These are phyloP conservation scores for Endomychus coccineus DNA, from an alignment of 2,888 invertebrate species.

Conservation along the genomic window DNA sequence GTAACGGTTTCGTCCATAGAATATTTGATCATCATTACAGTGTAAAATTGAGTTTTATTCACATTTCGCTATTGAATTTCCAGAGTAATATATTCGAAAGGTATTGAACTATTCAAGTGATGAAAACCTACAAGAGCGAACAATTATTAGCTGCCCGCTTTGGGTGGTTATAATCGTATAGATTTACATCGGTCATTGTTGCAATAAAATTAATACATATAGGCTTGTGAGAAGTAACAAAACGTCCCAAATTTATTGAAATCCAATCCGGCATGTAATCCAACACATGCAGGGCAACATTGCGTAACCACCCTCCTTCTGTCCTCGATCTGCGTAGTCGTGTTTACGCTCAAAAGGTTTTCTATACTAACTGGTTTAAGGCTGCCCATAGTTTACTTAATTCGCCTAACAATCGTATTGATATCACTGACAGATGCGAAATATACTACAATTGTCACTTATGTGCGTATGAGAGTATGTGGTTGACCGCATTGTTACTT, in stretches of 20 bases:
- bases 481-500: too few relatives aligned
- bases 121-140: too few relatives aligned
- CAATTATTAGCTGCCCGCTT: constrained; percentile 12
- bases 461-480: too few relatives aligned
- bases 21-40: too few relatives aligned
- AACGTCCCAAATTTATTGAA: constrained; percentile 29
- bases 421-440: constrained; percentile 44
- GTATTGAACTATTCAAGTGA: too few relatives aligned
- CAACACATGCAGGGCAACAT: constrained; percentile 33
- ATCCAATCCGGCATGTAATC: constrained; percentile 39
- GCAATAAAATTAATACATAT: constrained; percentile 17
- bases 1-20: too few relatives aligned
- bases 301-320: constrained; percentile 34
- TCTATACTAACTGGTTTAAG: constrained; percentile 45
- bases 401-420: constrained; percentile 37
- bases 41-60: too few relatives aligned
- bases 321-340: constrained; percentile 11
- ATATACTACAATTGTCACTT: too few relatives aligned
- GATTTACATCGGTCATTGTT: constrained; percentile 15
- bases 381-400: constrained; percentile 40
- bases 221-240: constrained; percentile 24
- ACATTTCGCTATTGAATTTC: too few relatives aligned
- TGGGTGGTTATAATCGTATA: constrained; percentile 12
- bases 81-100: too few relatives aligned
- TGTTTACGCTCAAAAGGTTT: constrained; percentile 29